These are phyloP conservation scores for Luscinia luscinia DNA, from an alignment of 2,797 vertebrate species.

Conservation along the genomic window DNA sequence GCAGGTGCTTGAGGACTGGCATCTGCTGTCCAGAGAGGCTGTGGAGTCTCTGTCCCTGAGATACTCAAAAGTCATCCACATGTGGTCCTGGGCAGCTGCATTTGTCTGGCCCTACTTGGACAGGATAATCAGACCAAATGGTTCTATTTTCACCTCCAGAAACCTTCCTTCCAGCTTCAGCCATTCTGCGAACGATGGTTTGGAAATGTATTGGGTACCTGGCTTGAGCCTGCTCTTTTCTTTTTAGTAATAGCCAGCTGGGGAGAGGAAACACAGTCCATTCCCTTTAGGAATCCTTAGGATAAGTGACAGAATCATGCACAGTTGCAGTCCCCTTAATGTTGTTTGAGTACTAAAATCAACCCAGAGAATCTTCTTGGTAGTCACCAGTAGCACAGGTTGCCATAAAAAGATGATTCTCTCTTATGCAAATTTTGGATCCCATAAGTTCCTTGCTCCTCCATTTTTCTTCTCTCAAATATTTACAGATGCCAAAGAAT, in stretches of 20 bases:
- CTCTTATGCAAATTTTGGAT: neutral
- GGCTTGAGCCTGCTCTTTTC: neutral
- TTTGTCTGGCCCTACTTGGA: neutral
- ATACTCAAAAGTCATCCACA: neutral
- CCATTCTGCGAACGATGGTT: neutral
- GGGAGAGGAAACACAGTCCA: neutral
- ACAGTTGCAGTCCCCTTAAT: neutral
- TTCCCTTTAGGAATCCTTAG: neutral
- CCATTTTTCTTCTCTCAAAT: neutral
- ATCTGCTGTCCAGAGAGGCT: neutral
- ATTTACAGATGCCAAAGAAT: neutral
- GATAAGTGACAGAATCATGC: accelerated
- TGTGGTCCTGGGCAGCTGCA: neutral
- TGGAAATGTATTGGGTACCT: neutral
- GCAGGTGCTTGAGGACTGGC: neutral
- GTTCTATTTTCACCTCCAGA: neutral
- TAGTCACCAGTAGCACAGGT: neutral
- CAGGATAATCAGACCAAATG: neutral
- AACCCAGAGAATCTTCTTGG: neutral
- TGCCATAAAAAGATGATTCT: neutral
- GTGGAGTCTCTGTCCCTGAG: neutral
- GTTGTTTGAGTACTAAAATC: neutral
- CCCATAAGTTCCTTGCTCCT: neutral
- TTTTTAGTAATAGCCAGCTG: neutral
- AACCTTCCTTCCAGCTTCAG: neutral